Percentiles rank a stretch among this genome's conserved stretches.
These are phyloP conservation scores for Tiliacea aurago DNA, from an alignment of 2,888 invertebrate species.

Conservation along the genomic window DNA sequence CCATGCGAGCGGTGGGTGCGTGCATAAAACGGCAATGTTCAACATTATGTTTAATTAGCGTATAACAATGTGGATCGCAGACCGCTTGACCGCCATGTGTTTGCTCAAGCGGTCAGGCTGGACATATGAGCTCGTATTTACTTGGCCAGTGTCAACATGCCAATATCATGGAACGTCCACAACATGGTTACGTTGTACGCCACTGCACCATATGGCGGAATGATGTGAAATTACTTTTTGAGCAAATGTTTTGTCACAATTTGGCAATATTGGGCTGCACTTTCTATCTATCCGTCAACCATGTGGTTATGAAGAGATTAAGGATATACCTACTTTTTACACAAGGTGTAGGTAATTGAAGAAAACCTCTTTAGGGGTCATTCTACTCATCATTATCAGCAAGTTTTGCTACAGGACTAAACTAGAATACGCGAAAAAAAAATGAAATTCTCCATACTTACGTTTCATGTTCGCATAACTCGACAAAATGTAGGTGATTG, in stretches of 20 bases:
- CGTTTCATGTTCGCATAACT: too few relatives aligned
- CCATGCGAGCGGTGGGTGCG: too few relatives aligned
- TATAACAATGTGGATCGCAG: not conserved
- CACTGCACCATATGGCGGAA: not conserved
- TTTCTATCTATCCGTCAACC: not conserved
- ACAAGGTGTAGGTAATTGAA: not conserved
- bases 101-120: not conserved
- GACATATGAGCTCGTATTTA: slow-evolving; percentile 9
- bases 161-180: not conserved
- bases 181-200: not conserved
- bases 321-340: not conserved
- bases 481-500: too few relatives aligned
- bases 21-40: not conserved
- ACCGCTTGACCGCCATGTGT: slow-evolving; percentile 8
- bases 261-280: not conserved
- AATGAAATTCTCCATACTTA: not conserved
- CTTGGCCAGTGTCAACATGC: slow-evolving; percentile 1
- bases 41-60: not conserved
- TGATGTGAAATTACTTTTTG: not conserved
- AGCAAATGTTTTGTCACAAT: not conserved
- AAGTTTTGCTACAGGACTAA: not conserved
- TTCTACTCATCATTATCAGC: not conserved
- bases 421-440: not conserved
- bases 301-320: not conserved
- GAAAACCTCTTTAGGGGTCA: not conserved